phyloP scores from a whole-genome alignment of 1,140 invertebrate genomes.

The Oncopodura yosiiana region DNA sequence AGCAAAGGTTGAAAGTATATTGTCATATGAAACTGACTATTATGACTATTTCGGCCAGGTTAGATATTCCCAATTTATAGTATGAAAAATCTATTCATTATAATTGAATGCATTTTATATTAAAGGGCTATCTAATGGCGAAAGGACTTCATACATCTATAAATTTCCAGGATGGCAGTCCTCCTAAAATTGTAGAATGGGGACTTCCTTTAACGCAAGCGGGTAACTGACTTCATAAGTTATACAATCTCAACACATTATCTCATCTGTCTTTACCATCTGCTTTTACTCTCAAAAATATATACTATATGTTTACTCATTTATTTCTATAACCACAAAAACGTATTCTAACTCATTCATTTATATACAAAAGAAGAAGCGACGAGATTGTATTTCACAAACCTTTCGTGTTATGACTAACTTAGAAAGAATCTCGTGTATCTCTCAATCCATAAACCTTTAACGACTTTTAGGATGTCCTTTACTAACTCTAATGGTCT shows the following conservation, averaged over 20 bases:
- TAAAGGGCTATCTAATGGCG: constrained; percentile 17
- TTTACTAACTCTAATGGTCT: too few relatives aligned
- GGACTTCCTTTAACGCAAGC: constrained; percentile 23
- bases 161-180: constrained; percentile 3
- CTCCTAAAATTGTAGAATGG: constrained; percentile 29
- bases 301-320: constrained; percentile 1
- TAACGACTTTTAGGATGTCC: too few relatives aligned
- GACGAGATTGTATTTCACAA: too few relatives aligned
- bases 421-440: too few relatives aligned
- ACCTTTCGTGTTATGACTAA: too few relatives aligned
- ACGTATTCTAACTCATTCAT: background rate
- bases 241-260: background rate
- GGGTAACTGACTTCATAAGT: constrained; percentile 23
- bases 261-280: too few relatives aligned
- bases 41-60: constrained; percentile 31
- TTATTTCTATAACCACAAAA: background rate
- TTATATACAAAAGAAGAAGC: too few relatives aligned
- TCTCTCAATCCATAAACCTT: too few relatives aligned
- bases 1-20: constrained; percentile 24
- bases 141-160: constrained; percentile 32
- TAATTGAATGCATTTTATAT: background rate
- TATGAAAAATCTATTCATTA: too few relatives aligned
- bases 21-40: constrained; percentile 24
- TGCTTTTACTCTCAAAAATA: background rate
- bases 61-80: too few relatives aligned